These are phyloP conservation scores for Halesus radiatus DNA, from an alignment of 1,140 invertebrate species.

Conservation along the genomic window DNA sequence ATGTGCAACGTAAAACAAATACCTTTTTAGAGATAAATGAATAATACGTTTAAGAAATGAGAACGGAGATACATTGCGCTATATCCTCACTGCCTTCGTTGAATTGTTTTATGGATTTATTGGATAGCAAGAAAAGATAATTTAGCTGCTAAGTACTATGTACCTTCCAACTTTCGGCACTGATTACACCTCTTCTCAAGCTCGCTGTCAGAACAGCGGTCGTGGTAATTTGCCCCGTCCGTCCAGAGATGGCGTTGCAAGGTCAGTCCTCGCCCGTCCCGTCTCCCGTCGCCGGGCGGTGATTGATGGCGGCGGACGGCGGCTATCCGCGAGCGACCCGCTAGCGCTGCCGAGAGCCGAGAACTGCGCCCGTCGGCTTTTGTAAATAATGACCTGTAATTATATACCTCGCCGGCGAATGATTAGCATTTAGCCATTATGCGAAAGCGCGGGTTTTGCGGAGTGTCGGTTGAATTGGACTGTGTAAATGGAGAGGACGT, in stretches of 20 bases:
- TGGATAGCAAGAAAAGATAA: too few species aligned
- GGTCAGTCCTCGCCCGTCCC: not conserved
- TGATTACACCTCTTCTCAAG: not conserved
- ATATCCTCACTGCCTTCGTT: too few species aligned
- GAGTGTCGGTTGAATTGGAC: not conserved
- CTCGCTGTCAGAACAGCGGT: slow-evolving; percentile 16
- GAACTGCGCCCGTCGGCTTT: slow-evolving; percentile 14
- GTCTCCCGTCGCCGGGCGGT: slow-evolving; percentile 1
- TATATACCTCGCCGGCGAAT: slow-evolving; percentile 42
- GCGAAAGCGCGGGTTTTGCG: slow-evolving; percentile 22
- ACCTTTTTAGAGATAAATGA: too few species aligned
- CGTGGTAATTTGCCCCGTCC: slow-evolving; percentile 22
- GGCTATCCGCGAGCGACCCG: not conserved
- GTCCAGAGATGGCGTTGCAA: slow-evolving; percentile 32
- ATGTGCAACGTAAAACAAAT: too few species aligned
- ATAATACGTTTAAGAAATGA: too few species aligned
- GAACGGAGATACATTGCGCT: too few species aligned
- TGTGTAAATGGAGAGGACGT: too few species aligned
- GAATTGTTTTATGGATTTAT: too few species aligned
- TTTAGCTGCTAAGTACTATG: too few species aligned
- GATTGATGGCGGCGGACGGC: slow-evolving; percentile 19
- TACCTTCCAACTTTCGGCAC: not conserved
- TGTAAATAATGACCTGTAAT: slow-evolving; percentile 54
- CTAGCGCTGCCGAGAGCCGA: slow-evolving; percentile 3
- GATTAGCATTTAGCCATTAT: slow-evolving; percentile 22